phyloP scores from a whole-genome alignment of 2,797 vertebrate species.

The Spheniscus humboldti region DNA sequence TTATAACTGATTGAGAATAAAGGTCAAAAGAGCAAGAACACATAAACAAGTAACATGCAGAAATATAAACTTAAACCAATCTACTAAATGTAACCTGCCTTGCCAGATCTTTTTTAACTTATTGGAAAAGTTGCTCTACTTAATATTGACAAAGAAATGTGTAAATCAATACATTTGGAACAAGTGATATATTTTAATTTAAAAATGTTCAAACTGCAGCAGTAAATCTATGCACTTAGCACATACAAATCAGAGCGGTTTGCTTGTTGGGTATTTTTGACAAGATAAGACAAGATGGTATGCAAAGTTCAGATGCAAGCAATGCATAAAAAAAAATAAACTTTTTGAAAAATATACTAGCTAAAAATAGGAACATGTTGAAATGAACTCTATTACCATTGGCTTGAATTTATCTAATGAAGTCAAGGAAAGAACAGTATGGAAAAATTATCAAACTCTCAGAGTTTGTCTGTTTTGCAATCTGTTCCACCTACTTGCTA shows the following conservation, averaged over 20 bases:
- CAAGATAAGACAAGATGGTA: background rate
- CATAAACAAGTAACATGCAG: constrained; percentile 16
- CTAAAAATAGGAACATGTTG: background rate
- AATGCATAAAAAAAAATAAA: background rate
- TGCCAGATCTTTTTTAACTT: constrained; percentile 91
- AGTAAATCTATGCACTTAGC: constrained; percentile 93
- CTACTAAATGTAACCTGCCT: constrained; percentile 82
- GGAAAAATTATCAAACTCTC: background rate
- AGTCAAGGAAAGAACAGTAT: background rate
- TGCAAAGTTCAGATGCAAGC: constrained; percentile 20
- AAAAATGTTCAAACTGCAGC: constrained; percentile 94
- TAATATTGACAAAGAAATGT: constrained; percentile 95
- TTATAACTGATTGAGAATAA: constrained; percentile 47
- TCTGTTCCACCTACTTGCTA: constrained; percentile 6
- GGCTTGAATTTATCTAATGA: background rate
- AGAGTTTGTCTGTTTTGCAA: background rate
- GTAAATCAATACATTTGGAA: constrained; percentile 96
- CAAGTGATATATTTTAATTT: constrained; percentile 99
- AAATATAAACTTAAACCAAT: constrained; percentile 79
- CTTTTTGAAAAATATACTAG: background rate
- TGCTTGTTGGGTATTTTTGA: constrained; percentile 61
- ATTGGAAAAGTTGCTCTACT: constrained; percentile 94
- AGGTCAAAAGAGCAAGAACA: constrained; percentile 48
- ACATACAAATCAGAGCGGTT: constrained; percentile 69
- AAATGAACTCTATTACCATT: background rate